These are phyloP conservation scores for Dicrostonyx torquatus DNA, from an alignment of 2,797 vertebrate species.

Conservation along the genomic window DNA sequence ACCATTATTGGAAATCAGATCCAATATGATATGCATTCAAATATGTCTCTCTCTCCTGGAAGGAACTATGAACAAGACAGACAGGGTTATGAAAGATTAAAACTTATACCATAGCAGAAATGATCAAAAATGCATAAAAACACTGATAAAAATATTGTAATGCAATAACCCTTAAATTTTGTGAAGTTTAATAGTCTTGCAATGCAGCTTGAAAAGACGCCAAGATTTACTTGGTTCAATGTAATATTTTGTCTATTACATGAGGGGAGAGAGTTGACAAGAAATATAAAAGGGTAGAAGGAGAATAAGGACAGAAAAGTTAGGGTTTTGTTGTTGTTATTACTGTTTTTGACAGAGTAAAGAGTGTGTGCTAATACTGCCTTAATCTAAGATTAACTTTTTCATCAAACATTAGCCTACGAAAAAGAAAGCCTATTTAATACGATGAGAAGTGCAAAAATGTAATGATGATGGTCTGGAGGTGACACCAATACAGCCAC, in stretches of 20 bases:
- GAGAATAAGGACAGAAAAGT: background rate
- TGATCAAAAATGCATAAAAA: background rate
- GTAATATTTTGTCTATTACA: background rate
- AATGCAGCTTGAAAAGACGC: background rate
- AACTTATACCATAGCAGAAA: background rate
- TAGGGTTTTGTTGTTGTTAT: background rate
- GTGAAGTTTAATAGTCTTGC: background rate
- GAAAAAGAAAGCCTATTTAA: background rate
- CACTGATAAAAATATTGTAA: background rate
- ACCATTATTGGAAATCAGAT: background rate
- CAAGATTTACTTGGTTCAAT: background rate
- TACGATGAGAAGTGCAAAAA: background rate
- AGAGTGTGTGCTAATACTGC: background rate
- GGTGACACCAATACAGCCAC: background rate
- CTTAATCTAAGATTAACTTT: background rate
- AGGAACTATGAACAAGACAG: background rate
- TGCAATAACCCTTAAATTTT: background rate
- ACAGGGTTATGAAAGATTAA: background rate
- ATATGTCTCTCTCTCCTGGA: background rate
- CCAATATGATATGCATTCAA: background rate
- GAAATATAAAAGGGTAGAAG: background rate
- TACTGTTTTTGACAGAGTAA: background rate
- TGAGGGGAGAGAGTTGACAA: background rate
- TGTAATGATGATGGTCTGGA: background rate
- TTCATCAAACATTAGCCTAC: background rate